A percentile compares a stretch with the other conserved stretches of the same genome.
These are phyloP conservation scores for Equus quagga DNA, from an alignment of 2,113 vertebrate species.

Conservation along the genomic window DNA sequence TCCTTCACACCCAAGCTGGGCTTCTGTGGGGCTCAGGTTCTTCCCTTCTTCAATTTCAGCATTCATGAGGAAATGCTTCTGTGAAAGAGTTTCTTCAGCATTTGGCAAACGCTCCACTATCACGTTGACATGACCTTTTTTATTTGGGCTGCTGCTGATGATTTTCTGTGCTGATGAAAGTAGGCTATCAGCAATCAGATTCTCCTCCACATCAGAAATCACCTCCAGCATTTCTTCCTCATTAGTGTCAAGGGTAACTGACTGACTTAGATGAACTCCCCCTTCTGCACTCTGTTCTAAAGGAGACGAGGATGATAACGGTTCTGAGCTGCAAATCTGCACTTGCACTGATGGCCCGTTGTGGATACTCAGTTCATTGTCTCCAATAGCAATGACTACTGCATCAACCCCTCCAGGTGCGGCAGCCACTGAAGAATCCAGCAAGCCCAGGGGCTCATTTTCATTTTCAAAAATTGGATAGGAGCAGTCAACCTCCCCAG, in stretches of 20 bases:
- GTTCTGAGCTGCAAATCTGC: conserved; percentile 90
- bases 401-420: conserved; percentile 86
- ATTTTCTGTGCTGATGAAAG: conserved; percentile 98
- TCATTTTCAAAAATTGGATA: conserved; percentile 98
- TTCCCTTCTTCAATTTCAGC: conserved; percentile 88
- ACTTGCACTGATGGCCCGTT: conserved; percentile 88
- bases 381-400: conserved; percentile 91
- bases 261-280: conserved; percentile 68
- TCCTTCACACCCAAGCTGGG: conserved; percentile 77
- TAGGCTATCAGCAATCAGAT: conserved; percentile 90
- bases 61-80: conserved; percentile 91
- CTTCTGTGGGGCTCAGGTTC: conserved; percentile 78
- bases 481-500: conserved; percentile 96
- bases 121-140: conserved; percentile 96
- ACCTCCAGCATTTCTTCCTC: conserved; percentile 90
- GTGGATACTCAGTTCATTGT: conserved; percentile 84
- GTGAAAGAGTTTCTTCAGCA: conserved; percentile 90
- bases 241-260: conserved; percentile 76
- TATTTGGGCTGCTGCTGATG: conserved; percentile 94
- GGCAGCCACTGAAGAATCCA: conserved; percentile 79
- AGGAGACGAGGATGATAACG: conserved; percentile 60
- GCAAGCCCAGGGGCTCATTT: conserved; percentile 81
- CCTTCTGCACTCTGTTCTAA: conserved; percentile 72
- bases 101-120: conserved; percentile 98
- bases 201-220: conserved; percentile 89